These are phyloP conservation scores for Drosophila mayri DNA, from an alignment of 1,140 invertebrate genomes.

Conservation along the genomic window DNA sequence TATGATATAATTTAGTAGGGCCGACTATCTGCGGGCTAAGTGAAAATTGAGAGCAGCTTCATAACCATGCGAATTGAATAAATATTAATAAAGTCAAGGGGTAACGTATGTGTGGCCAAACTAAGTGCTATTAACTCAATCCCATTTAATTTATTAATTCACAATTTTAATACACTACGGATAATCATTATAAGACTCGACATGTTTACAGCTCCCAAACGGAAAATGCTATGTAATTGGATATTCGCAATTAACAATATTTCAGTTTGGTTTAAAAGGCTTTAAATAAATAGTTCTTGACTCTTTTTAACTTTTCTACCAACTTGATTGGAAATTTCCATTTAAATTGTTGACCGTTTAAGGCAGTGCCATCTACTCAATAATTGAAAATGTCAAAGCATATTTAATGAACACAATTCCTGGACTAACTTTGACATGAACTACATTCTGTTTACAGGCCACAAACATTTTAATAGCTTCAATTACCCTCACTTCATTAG, in stretches of 20 bases:
- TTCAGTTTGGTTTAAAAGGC: neutral
- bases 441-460: neutral
- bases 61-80: constrained; percentile 24
- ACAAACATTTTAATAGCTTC: constrained; percentile 7
- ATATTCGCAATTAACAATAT: neutral
- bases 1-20: constrained; percentile 59
- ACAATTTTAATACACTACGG: neutral
- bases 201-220: neutral
- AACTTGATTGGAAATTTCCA: neutral
- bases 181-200: neutral
- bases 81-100: constrained; percentile 43
- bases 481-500: constrained; percentile 34
- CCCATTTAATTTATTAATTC: constrained; percentile 10
- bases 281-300: no score
- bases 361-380: neutral
- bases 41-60: constrained; percentile 7
- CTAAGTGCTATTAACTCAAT: neutral
- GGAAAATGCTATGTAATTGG: neutral
- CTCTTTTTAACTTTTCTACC: neutral
- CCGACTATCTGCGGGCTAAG: constrained; percentile 32
- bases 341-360: neutral
- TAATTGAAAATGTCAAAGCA: no score
- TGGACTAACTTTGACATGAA: constrained; percentile 1
- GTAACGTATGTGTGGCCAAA: constrained; percentile 6
- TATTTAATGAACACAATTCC: neutral